Evolutionary conservation across 1,140 invertebrate genomes (phyloP).

Genomic region (Lordiphosa collinella): DNA sequence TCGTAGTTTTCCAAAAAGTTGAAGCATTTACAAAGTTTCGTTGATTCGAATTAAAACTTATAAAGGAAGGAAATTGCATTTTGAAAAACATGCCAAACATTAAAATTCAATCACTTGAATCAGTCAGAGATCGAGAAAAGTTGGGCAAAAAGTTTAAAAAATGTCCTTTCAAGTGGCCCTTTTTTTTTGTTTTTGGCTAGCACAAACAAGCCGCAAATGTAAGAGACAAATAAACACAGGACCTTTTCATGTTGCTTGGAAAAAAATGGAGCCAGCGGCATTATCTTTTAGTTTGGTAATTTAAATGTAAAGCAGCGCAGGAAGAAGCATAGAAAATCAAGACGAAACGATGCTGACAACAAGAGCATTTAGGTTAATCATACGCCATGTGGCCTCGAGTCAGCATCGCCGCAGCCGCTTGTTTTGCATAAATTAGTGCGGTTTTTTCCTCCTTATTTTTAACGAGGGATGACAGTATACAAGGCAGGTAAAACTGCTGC

Average conservation of each 20-base stretch:
- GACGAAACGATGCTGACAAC: slow-evolving; percentile 19
- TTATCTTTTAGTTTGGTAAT: slow-evolving; percentile 64
- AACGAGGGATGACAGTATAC: background rate
- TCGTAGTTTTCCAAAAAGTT: background rate
- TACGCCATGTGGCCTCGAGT: slow-evolving; percentile 49
- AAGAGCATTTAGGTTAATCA: slow-evolving; percentile 67
- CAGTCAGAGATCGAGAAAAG: slow-evolving; percentile 3
- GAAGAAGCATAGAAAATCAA: slow-evolving; percentile 26
- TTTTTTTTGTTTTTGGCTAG: slow-evolving; percentile 38
- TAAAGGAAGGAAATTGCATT: too few species aligned
- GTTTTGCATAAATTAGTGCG: slow-evolving; percentile 75
- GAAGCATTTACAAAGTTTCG: background rate
- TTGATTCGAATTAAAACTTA: too few species aligned
- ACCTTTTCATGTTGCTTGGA: slow-evolving; percentile 45
- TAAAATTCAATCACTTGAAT: too few species aligned
- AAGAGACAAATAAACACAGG: slow-evolving; percentile 23
- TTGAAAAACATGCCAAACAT: too few species aligned
- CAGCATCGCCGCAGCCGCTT: slow-evolving; percentile 27
- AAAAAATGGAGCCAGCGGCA: slow-evolving; percentile 38
- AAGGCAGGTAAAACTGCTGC: slow-evolving; percentile 23
- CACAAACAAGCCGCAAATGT: slow-evolving; percentile 38
- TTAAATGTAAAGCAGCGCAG: slow-evolving; percentile 55
- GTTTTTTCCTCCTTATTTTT: slow-evolving; percentile 38
- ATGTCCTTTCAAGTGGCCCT: slow-evolving; percentile 25
- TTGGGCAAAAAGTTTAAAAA: slow-evolving; percentile 20